Percentiles rank a stretch among this genome's conserved stretches.
phyloP scores from a whole-genome alignment of 2,888 invertebrate species.

The Drosophila dives region DNA sequence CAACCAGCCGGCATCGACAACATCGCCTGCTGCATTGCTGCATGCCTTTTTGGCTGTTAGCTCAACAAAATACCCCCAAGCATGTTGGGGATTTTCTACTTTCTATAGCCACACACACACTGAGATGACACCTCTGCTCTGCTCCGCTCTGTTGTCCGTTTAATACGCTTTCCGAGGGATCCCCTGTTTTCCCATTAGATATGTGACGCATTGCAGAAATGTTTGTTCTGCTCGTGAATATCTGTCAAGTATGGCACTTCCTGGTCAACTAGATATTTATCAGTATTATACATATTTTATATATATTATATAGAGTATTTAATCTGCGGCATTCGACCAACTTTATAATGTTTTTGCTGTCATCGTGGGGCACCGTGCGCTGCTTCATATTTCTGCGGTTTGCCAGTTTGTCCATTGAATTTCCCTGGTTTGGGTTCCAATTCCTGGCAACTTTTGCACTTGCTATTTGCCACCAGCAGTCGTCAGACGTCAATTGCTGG shows the following conservation, averaged over 20 bases:
- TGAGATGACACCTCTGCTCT: conserved; percentile 27
- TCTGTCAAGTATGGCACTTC: not conserved
- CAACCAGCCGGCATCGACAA: conserved; percentile 12
- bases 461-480: conserved; percentile 63
- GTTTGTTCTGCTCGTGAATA: not conserved
- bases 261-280: not conserved
- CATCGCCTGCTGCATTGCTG: conserved; percentile 59
- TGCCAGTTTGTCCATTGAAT: conserved; percentile 48
- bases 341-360: conserved; percentile 11
- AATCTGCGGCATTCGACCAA: not conserved
- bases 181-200: not conserved
- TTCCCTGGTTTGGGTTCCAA: conserved; percentile 1
- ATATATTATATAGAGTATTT: conserved; percentile 3
- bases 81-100: conserved; percentile 59
- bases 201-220: not conserved
- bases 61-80: conserved; percentile 67
- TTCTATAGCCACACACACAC: conserved; percentile 16
- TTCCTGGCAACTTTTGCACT: conserved; percentile 52
- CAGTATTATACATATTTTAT: not conserved
- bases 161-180: not conserved
- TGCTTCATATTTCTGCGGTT: conserved; percentile 76
- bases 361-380: conserved; percentile 51
- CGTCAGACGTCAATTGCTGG: conserved; percentile 45
- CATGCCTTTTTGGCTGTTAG: conserved; percentile 57
- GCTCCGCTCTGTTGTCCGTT: conserved; percentile 8